These are phyloP conservation scores for Pandion haliaetus DNA, from an alignment of 2,113 vertebrate genomes.

Conservation along the genomic window DNA sequence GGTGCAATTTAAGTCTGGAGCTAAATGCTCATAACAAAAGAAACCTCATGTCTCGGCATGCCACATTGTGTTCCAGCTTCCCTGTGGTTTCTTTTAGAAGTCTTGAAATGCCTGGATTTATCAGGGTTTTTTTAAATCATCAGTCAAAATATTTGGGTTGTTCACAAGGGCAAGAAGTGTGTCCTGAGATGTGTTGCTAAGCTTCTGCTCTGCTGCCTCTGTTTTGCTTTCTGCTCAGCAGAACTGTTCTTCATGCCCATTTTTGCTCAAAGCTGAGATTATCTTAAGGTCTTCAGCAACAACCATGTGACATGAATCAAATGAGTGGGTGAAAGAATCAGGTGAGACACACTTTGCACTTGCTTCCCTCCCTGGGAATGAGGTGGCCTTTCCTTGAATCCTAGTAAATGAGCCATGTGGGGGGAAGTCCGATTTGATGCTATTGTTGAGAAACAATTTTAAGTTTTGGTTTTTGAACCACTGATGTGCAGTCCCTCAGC, in stretches of 20 bases:
- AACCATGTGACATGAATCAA: neutral
- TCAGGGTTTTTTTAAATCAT: neutral
- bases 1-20: neutral
- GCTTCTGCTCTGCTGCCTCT: neutral
- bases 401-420: neutral
- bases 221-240: neutral
- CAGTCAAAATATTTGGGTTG: neutral
- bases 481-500: neutral
- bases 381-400: neutral
- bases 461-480: neutral
- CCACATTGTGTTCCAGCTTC: neutral
- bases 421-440: neutral
- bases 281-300: neutral
- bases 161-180: neutral
- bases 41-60: neutral
- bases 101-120: neutral
- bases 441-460: neutral
- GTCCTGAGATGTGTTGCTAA: neutral
- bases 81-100: neutral
- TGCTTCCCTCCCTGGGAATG: neutral
- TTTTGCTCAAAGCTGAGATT: neutral
- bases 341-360: neutral
- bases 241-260: neutral
- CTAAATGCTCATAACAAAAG: neutral
- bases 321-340: neutral